Evolutionary conservation across 2,888 invertebrate species (phyloP).

Genomic region (Melangyna quadrimaculata): DNA sequence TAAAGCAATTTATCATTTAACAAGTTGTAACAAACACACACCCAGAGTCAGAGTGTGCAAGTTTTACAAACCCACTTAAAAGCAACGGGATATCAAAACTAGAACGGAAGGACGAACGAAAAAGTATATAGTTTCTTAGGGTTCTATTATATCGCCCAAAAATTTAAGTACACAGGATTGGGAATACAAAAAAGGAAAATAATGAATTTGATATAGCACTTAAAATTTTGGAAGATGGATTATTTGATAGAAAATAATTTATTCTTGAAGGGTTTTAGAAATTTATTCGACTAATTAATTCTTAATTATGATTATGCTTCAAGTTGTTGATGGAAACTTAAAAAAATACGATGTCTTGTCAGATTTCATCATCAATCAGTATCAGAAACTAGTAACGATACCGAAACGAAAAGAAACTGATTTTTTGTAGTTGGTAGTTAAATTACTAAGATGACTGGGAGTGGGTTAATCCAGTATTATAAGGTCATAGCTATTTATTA

Average conservation of each 20-base stretch:
- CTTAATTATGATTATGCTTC: slow-evolving; percentile 36
- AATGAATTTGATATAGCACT: slow-evolving; percentile 39
- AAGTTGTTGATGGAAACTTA: background rate
- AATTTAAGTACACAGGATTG: slow-evolving; percentile 3
- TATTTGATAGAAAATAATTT: background rate
- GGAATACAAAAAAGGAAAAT: slow-evolving; percentile 12
- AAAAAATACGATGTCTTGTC: background rate
- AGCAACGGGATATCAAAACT: background rate
- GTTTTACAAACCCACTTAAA: background rate
- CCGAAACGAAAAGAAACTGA: no score
- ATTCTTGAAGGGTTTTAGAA: slow-evolving; percentile 21
- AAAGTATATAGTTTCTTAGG: background rate
- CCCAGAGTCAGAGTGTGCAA: slow-evolving; percentile 20
- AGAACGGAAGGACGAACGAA: background rate
- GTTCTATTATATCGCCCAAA: slow-evolving; percentile 15
- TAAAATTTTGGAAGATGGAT: background rate
- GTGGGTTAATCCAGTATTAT: no score
- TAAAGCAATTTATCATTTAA: slow-evolving; percentile 61
- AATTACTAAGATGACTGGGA: no score
- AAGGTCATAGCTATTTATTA: no score
- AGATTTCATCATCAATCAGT: background rate
- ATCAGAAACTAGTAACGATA: no score
- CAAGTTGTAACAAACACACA: slow-evolving; percentile 25
- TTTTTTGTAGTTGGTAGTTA: no score
- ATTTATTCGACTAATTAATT: slow-evolving; percentile 47